These are phyloP conservation scores for Sebastes cheni DNA, from an alignment of 2,797 vertebrate genomes.

Conservation along the genomic window DNA sequence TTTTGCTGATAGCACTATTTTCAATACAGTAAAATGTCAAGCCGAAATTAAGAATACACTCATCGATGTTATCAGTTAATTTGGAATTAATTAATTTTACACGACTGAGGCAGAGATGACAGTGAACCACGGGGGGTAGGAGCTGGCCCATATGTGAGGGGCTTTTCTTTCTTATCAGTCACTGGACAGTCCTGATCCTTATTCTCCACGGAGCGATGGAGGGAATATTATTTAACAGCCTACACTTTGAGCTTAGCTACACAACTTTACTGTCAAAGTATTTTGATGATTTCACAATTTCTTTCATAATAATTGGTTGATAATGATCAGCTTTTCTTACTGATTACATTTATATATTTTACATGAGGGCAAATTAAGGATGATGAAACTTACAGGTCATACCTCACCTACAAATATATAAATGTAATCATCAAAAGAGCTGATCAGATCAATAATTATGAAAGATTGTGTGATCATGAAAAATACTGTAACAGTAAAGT, in stretches of 20 bases:
- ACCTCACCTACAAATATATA: background rate
- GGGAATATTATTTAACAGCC: slow-evolving; percentile 44
- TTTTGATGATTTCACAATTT: background rate
- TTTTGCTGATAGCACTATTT: slow-evolving; percentile 3
- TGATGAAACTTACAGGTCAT: background rate
- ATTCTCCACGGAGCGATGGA: slow-evolving; percentile 64
- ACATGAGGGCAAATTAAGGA: background rate
- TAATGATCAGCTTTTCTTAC: background rate
- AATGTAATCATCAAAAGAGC: background rate
- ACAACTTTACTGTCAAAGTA: slow-evolving; percentile 10
- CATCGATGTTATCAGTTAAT: slow-evolving; percentile 50
- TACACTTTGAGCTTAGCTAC: slow-evolving; percentile 39
- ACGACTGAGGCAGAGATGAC: slow-evolving; percentile 34
- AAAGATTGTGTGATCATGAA: background rate
- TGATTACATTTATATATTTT: background rate
- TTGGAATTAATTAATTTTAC: slow-evolving; percentile 46
- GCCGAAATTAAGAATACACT: slow-evolving; percentile 20
- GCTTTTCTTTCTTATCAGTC: slow-evolving; percentile 71
- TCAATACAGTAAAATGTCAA: background rate
- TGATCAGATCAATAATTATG: background rate
- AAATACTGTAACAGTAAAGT: background rate
- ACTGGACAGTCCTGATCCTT: slow-evolving; percentile 71
- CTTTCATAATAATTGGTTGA: background rate
- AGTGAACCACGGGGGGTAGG: slow-evolving; percentile 41
- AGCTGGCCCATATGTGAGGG: slow-evolving; percentile 19